Conservation (phyloP, 2,113 vertebrate genomes). For the Vulpes lagopus region DNA sequence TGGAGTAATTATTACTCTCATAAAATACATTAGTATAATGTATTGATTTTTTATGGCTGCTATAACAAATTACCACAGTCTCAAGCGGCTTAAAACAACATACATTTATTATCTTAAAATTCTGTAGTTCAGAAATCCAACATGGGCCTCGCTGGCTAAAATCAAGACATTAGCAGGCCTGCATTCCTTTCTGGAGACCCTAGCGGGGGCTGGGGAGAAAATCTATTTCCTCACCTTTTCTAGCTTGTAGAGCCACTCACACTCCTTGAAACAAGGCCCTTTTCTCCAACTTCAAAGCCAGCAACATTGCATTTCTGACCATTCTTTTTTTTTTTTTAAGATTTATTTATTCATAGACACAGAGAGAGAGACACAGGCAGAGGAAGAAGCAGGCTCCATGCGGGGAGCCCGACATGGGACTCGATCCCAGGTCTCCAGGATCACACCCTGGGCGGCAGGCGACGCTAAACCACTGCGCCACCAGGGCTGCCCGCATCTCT, state of each 20-base stretch:
- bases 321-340: not conserved
- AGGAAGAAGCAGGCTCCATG: too few relatives aligned
- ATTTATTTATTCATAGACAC: too few relatives aligned
- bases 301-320: not conserved
- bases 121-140: not conserved
- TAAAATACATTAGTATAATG: not conserved
- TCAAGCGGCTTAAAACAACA: slow-evolving; percentile 26
- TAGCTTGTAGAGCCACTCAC: not conserved
- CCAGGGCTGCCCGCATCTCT: not conserved
- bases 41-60: not conserved
- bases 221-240: not conserved
- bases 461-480: too few relatives aligned
- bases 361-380: too few relatives aligned
- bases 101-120: not conserved
- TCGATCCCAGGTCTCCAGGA: too few relatives aligned
- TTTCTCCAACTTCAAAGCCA: not conserved
- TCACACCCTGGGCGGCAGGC: too few relatives aligned
- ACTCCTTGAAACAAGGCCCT: not conserved
- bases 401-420: too few relatives aligned
- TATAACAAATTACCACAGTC: not conserved
- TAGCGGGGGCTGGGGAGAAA: not conserved
- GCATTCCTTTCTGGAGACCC: not conserved
- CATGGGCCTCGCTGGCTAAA: not conserved
- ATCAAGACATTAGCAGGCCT: not conserved
- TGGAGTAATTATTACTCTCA: not conserved